phyloP scores from a whole-genome alignment of 1,140 invertebrate species.

The Eriocheir sinensis region DNA sequence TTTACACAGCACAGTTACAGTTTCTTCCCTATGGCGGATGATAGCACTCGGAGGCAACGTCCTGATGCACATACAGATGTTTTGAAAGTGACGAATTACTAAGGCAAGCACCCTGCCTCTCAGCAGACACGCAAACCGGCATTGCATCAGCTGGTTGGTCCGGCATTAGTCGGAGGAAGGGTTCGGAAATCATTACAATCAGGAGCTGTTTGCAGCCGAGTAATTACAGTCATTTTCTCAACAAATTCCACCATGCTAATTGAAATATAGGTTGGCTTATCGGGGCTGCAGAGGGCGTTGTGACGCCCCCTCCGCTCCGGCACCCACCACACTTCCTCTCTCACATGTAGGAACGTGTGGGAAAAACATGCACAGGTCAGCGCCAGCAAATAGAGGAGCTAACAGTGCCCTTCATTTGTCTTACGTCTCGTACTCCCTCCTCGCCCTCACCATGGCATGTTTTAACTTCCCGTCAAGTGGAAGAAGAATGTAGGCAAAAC shows the following conservation, averaged over 20 bases:
- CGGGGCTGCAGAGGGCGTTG: background rate
- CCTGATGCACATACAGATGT: background rate
- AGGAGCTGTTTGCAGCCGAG: background rate
- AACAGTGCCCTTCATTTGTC: background rate
- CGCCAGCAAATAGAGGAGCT: background rate
- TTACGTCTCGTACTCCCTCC: background rate
- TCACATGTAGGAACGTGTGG: too few relatives aligned
- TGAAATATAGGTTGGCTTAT: slow-evolving; percentile 36
- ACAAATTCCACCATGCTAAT: slow-evolving; percentile 11
- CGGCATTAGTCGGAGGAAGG: background rate
- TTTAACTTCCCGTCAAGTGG: background rate
- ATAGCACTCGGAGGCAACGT: background rate
- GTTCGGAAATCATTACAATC: slow-evolving; percentile 31
- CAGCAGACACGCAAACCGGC: slow-evolving; percentile 33
- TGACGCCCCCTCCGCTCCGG: background rate
- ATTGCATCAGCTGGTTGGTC: background rate
- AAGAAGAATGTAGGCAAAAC: background rate
- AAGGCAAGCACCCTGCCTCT: background rate
- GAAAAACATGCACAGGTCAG: too few relatives aligned
- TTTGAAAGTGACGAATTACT: background rate
- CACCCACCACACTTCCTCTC: background rate
- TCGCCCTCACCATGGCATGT: background rate
- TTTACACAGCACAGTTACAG: too few relatives aligned
- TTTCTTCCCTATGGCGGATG: background rate
- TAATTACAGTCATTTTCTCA: slow-evolving; percentile 43